Conservation (phyloP, 1,140 invertebrate species). For the Leptinotarsa defecta region DNA sequence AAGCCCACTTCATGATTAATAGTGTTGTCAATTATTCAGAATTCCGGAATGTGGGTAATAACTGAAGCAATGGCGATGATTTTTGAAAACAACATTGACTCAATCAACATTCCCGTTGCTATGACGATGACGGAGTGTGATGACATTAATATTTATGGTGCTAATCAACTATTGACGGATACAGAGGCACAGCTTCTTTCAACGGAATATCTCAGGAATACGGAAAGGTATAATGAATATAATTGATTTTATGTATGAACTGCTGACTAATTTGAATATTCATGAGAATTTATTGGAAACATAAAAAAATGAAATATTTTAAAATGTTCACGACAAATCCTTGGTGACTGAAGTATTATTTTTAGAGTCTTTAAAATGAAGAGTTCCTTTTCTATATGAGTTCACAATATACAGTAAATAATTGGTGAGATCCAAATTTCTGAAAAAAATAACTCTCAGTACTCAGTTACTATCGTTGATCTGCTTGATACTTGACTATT, state of each 20-base stretch:
- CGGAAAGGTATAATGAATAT: background rate
- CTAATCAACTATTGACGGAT: background rate
- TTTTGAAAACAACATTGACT: background rate
- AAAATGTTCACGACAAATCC: too few relatives aligned
- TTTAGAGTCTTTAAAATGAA: too few relatives aligned
- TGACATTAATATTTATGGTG: background rate
- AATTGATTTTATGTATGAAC: background rate
- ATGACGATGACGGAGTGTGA: background rate
- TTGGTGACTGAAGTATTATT: too few relatives aligned
- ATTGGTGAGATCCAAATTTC: too few relatives aligned
- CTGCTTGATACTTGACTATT: too few relatives aligned
- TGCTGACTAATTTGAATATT: too few relatives aligned
- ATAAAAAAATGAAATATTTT: too few relatives aligned
- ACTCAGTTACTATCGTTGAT: too few relatives aligned
- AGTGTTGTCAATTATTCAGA: background rate
- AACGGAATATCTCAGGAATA: background rate
- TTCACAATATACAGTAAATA: too few relatives aligned
- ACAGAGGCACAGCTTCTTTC: background rate
- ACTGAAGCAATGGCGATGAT: background rate
- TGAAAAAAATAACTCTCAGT: too few relatives aligned
- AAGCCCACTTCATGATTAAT: background rate
- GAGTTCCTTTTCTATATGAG: too few relatives aligned
- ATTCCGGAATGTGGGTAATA: background rate
- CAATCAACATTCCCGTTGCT: constrained; percentile 5
- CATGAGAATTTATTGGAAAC: too few relatives aligned